Evolutionary conservation across 2,797 vertebrate genomes (phyloP).

Genomic region (Eidolon dupreanum): DNA sequence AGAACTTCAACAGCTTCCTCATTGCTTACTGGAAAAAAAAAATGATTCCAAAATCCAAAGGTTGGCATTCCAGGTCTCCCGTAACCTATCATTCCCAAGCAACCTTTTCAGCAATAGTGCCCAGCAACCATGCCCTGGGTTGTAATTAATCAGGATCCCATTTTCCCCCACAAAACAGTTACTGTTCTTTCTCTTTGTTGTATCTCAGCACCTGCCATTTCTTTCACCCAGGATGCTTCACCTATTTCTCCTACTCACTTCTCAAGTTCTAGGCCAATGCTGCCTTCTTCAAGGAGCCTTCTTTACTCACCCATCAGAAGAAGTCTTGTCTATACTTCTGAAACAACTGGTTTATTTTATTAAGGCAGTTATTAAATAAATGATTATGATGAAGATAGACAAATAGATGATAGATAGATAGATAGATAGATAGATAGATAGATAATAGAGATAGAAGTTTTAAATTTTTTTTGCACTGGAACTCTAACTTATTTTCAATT

Average conservation of each 20-base stretch:
- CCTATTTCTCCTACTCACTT: background rate
- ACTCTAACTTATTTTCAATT: background rate
- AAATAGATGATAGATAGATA: background rate
- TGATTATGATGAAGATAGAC: background rate
- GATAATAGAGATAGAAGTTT: background rate
- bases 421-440: background rate
- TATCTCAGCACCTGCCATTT: background rate
- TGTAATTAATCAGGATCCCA: background rate
- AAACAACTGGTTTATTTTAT: background rate
- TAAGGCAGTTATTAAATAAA: background rate
- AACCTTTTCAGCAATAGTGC: background rate
- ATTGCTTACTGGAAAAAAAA: background rate
- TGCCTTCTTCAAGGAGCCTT: background rate
- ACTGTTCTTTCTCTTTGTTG: background rate
- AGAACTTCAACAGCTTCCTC: background rate
- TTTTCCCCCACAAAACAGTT: background rate
- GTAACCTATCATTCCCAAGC: background rate
- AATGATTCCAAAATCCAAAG: background rate
- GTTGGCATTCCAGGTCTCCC: background rate
- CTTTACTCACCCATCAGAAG: background rate
- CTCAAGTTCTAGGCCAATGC: background rate
- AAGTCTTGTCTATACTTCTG: background rate
- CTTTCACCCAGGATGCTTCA: background rate
- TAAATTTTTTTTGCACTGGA: background rate
- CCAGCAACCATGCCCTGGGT: background rate